Evolutionary conservation across 2,113 vertebrate genomes (phyloP), one percentile per base, ranked within the genome.

Genomic region (Cinclus cinclus): DNA sequence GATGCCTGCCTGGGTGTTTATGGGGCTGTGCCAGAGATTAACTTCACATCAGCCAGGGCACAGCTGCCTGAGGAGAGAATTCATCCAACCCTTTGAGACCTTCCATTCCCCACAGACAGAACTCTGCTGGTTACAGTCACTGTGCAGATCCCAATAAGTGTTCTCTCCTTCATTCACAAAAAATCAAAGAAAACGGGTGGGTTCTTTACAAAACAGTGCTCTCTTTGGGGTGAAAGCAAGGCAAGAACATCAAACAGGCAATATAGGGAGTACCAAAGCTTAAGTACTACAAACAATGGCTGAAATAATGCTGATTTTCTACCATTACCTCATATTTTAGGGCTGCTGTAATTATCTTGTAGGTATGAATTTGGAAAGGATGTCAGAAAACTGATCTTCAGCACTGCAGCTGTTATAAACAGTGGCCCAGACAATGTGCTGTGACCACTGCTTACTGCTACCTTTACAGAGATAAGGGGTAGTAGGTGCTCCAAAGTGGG

Each of bases 1-100:
- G 15, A 37, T 1, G 2, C 33, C 25, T 55, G 6, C 2, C 27
- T 44, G 21, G 13, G 4, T 59, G 39, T 55, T 56, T 70, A 0
- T 53, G 77, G 37, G 49, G 24, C 15, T 58, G 31, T 24, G 30
- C 39, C 35, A 60, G 50, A 42, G 20, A 16, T n/a, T 21, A 35
- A 14, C 23, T 37, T 52, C 30, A 28, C 20, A 47, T 42, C 35
- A 33, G 42, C 13, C 53, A 17, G 7, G 30, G 39, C 17, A 22
- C 22, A 75, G 22, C 44, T 71, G 30, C 44, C 31, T 67, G 31
- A 42, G 28, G 31, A 63, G 30, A 73, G 16, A 44, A 52, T 37
- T 41, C 31, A n/a, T 49, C 10, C 19, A 5, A 22, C 5, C 6
- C 33, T 83, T 83, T 60, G 33, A 68, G 44, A 52, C 20, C 3